These are phyloP conservation scores for Riptortus pedestris DNA, from an alignment of 1,140 invertebrate species.

Conservation along the genomic window DNA sequence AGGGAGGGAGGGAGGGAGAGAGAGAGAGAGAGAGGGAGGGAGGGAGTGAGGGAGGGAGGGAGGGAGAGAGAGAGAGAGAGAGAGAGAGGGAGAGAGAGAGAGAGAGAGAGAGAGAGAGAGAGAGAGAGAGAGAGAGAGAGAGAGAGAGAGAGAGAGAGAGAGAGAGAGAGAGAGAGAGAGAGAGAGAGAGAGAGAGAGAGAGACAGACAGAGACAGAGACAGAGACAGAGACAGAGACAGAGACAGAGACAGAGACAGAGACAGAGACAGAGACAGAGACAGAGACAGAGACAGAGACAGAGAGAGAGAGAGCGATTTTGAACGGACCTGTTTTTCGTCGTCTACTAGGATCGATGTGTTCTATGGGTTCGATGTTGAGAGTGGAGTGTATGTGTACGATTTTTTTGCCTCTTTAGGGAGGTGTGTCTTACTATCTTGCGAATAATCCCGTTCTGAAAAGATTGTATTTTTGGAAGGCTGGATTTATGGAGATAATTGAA, in stretches of 20 bases:
- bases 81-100: constrained; percentile 15
- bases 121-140: constrained; percentile 17
- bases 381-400: too few species aligned
- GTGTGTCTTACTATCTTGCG: too few species aligned
- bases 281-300: constrained; percentile 11
- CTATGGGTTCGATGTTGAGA: too few species aligned
- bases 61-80: constrained; percentile 7
- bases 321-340: too few species aligned
- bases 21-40: constrained; percentile 16
- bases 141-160: constrained; percentile 16
- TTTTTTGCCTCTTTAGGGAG: too few species aligned
- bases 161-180: constrained; percentile 16
- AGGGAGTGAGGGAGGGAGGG: too few species aligned
- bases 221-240: constrained; percentile 11
- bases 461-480: too few species aligned
- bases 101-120: constrained; percentile 16
- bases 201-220: constrained; percentile 9
- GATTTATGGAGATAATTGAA: too few species aligned
- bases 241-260: constrained; percentile 11
- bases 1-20: not conserved
- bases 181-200: constrained; percentile 17
- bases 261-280: constrained; percentile 9
- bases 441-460: too few species aligned
- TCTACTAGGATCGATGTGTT: too few species aligned
- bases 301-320: not conserved